Evolutionary conservation across 2,888 invertebrate species (phyloP).

Genomic region (Nephrotoma guestfalica): DNA sequence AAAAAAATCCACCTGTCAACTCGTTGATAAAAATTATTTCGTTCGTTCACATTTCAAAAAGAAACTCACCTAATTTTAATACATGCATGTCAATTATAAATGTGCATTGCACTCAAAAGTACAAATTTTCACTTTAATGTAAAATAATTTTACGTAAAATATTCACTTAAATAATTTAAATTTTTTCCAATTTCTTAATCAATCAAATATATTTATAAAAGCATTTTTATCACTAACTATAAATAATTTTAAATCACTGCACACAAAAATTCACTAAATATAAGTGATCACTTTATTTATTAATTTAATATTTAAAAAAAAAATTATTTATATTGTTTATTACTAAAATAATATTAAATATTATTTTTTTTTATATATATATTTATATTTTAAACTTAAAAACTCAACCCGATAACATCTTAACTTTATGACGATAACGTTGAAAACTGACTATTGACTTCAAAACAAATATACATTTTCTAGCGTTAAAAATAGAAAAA

Average conservation of each 20-base stretch:
- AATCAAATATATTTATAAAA: not conserved
- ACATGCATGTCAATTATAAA: slow-evolving; percentile 11
- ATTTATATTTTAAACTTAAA: not conserved
- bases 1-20: not conserved
- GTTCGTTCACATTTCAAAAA: not conserved
- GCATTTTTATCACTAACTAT: not conserved
- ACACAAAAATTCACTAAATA: not conserved
- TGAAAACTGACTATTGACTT: not conserved
- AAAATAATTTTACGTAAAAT: not conserved
- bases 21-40: not conserved
- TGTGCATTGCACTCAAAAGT: not conserved
- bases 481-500: not conserved
- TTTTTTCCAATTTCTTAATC: not conserved
- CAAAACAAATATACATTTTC: not conserved
- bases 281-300: not conserved
- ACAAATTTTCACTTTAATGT: not conserved
- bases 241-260: not conserved
- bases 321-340: not conserved
- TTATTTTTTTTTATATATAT: not conserved
- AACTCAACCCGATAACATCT: not conserved
- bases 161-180: not conserved
- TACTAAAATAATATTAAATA: not conserved
- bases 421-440: not conserved
- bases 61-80: slow-evolving; percentile 14
- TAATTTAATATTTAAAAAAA: not conserved